phyloP scores from a whole-genome alignment of 2,888 invertebrate genomes.

The Lasius platythorax region DNA sequence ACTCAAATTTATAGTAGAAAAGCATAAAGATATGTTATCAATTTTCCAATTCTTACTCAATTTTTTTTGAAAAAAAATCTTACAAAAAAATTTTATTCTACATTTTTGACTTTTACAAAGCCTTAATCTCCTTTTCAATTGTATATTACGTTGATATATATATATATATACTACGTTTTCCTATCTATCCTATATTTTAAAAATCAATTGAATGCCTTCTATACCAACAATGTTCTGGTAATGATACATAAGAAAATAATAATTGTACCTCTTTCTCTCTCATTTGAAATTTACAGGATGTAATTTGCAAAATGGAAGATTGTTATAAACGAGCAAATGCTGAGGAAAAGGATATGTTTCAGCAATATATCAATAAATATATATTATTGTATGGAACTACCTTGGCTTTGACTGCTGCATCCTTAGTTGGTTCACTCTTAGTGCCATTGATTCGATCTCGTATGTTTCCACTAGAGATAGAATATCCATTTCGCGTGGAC shows the following conservation, averaged over 20 bases:
- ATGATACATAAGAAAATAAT: not conserved
- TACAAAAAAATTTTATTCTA: no score
- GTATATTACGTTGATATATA: no score
- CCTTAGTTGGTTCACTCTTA: not conserved
- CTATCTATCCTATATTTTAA: no score
- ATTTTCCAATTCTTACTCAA: no score
- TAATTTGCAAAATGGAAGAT: constrained; percentile 25
- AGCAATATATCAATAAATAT: constrained; percentile 30
- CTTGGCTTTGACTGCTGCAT: not conserved
- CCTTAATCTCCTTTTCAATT: no score
- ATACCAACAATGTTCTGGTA: no score
- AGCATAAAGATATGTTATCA: no score
- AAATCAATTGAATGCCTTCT: no score
- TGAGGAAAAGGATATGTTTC: not conserved
- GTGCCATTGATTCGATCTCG: constrained; percentile 4
- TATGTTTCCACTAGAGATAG: constrained; percentile 75
- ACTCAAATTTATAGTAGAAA: no score
- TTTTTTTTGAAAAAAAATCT: no score
- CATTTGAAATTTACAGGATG: constrained; percentile 4
- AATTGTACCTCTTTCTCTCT: not conserved
- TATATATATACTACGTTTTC: no score
- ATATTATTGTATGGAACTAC: not conserved
- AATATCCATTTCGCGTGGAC: constrained; percentile 80
- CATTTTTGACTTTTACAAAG: no score
- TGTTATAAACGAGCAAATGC: not conserved